Evolutionary conservation across 2,888 invertebrate species (phyloP).

Genomic region (Polymixis lichenea): DNA sequence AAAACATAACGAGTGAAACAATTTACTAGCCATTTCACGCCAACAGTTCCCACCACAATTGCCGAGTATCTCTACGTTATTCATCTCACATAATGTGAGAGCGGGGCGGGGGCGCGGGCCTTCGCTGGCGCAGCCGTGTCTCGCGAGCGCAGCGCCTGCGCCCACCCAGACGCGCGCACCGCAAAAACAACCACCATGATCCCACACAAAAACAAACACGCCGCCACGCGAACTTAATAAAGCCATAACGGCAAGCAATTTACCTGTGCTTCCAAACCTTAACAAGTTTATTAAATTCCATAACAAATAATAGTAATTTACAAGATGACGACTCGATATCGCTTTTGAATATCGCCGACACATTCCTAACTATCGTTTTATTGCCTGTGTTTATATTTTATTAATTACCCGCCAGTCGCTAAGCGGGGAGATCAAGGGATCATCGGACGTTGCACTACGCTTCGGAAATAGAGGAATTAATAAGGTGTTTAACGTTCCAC

Average conservation of each 20-base stretch:
- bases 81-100: conserved; percentile 82
- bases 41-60: conserved; percentile 82
- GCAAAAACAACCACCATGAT: conserved; percentile 84
- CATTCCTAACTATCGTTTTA: conserved; percentile 86
- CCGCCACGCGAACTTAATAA: conserved; percentile 89
- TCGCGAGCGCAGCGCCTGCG: conserved; percentile 80
- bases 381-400: conserved; percentile 84
- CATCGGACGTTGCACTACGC: conserved; percentile 61
- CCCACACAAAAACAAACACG: conserved; percentile 88
- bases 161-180: conserved; percentile 86
- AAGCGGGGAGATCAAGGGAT: conserved; percentile 71
- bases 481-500: conserved; percentile 61
- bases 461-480: conserved; percentile 58
- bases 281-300: conserved; percentile 90
- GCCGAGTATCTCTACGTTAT: conserved; percentile 71
- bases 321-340: conserved; percentile 86
- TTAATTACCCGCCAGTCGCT: conserved; percentile 79
- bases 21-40: conserved; percentile 82
- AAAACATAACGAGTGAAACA: conserved; percentile 75
- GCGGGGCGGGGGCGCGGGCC: conserved; percentile 63
- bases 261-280: conserved; percentile 88
- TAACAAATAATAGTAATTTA: conserved; percentile 90
- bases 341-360: conserved; percentile 87
- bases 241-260: conserved; percentile 87
- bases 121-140: conserved; percentile 86